Conservation (phyloP, 2,113 vertebrate genomes). For the Ptilorrhoa leucosticta region DNA sequence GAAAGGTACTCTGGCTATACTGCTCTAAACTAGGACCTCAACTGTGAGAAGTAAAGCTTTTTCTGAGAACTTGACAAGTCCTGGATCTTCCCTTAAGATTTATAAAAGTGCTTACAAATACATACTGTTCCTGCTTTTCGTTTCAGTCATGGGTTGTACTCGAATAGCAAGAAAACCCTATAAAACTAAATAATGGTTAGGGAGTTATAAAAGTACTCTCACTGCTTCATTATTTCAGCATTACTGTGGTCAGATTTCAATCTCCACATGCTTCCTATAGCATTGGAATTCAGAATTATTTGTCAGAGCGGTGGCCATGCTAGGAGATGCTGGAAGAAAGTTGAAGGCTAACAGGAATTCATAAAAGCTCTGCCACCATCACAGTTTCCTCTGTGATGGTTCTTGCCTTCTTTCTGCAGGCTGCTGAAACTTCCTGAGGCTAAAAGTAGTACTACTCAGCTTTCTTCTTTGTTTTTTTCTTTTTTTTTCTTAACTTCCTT, state of each 20-base stretch:
- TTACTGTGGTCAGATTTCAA: not conserved
- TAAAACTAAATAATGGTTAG: not conserved
- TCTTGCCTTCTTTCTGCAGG: not conserved
- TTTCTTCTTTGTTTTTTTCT: not conserved
- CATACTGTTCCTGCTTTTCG: not conserved
- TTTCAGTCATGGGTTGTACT: not conserved
- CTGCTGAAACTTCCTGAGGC: not conserved
- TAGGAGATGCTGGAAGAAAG: not conserved
- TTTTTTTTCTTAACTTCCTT: too few species aligned
- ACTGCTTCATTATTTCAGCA: not conserved
- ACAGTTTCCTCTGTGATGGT: not conserved
- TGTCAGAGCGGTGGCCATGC: not conserved
- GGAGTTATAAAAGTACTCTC: constrained; percentile 11
- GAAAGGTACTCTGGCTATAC: not conserved
- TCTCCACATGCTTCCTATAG: not conserved
- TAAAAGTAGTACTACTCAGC: not conserved
- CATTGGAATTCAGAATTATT: not conserved
- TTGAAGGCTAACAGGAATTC: not conserved
- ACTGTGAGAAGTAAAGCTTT: not conserved
- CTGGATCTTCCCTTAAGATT: not conserved
- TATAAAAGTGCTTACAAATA: constrained; percentile 7
- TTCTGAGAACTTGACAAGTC: not conserved
- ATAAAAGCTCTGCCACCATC: not conserved
- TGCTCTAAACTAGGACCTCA: not conserved
- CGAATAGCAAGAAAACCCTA: not conserved